Base-by-base conservation (phyloP, 2,888 invertebrate genomes). In the Metalampra italica region DNA sequence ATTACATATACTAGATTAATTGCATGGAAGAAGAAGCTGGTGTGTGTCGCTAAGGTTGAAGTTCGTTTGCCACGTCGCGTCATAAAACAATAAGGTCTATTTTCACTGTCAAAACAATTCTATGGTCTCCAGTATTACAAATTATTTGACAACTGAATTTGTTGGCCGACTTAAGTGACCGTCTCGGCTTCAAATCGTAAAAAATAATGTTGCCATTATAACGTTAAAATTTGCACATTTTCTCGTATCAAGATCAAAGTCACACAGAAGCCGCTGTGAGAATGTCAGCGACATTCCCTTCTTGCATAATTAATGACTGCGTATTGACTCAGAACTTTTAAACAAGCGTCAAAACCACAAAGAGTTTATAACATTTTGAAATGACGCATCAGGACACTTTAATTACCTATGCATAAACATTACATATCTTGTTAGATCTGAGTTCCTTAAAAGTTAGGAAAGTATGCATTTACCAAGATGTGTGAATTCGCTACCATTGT, bases 291-390 rank as follows among this genome's bases (percentile, higher is more conserved):
- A 62, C 59, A 64, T 64, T 64, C 54, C 49, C 7, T 22, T 34
- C 61, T 60, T 52, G 44, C 43, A 52, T 68, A 68, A 71, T 70
- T 70, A 70, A 68, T 68, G 64, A 66, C 57, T 50, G 46, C 49
- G 42, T 50, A 54, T 59, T 70, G 70, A 70, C 54, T 73, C 71
- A 70, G 53, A 65, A 51, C 52, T 62, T 64, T 67, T 63, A 64
- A 66, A 67, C 63, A 69, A 57, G 64, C 57, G 53, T 54, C 45
- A 47, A 54, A 64, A 56, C 68, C 61, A 50, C 59, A 44, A 36
- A 36, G 13, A 29, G 36, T 36, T 56, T 56, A 58, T 54, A 59
- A 54, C 56, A 51, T 55, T n/a, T 36, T 61, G 51, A 52, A 47
- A 53, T 66, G 66, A 63, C 60, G 51, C 59, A 60, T 51, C 57